Conservation (phyloP, 1,140 invertebrate species). For the Drosophila navojoa region DNA sequence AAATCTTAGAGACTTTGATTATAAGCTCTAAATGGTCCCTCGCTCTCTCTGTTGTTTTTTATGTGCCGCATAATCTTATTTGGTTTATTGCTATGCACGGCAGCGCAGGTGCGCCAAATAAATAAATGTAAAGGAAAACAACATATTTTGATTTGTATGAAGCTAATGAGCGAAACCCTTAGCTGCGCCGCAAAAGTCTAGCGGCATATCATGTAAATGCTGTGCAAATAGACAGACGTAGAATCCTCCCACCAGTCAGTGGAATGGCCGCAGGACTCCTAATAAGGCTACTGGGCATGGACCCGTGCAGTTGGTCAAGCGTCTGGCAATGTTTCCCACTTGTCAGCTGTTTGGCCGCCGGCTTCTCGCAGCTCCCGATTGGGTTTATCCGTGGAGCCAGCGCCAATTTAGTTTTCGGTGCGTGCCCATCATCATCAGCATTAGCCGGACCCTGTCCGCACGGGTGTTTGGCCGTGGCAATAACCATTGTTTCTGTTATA, state of each 20-base stretch:
- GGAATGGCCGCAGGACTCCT: not conserved
- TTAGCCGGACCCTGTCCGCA: conserved; percentile 64
- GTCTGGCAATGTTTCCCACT: conserved; percentile 59
- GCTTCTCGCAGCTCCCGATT: conserved; percentile 51
- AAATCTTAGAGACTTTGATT: conserved; percentile 44
- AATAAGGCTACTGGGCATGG: not conserved
- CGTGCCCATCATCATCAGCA: conserved; percentile 79
- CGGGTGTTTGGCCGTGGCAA: conserved; percentile 11
- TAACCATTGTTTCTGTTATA: conserved; percentile 38
- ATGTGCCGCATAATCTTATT: conserved; percentile 27
- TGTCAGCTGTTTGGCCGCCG: conserved; percentile 56
- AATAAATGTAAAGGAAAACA: conserved; percentile 62
- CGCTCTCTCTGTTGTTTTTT: not conserved
- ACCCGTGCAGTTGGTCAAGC: conserved; percentile 26
- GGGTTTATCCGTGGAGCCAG: conserved; percentile 48
- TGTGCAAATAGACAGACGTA: conserved; percentile 46
- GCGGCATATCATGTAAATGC: conserved; percentile 55
- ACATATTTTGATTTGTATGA: conserved; percentile 70
- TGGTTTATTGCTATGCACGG: conserved; percentile 53
- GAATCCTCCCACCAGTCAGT: conserved; percentile 10
- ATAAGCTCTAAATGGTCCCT: conserved; percentile 51
- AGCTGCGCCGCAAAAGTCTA: conserved; percentile 28
- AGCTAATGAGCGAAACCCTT: conserved; percentile 68
- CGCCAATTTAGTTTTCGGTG: conserved; percentile 70
- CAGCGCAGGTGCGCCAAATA: conserved; percentile 71